Base-by-base conservation (phyloP, 2,113 vertebrate genomes). In the Plestiodon gilberti region DNA sequence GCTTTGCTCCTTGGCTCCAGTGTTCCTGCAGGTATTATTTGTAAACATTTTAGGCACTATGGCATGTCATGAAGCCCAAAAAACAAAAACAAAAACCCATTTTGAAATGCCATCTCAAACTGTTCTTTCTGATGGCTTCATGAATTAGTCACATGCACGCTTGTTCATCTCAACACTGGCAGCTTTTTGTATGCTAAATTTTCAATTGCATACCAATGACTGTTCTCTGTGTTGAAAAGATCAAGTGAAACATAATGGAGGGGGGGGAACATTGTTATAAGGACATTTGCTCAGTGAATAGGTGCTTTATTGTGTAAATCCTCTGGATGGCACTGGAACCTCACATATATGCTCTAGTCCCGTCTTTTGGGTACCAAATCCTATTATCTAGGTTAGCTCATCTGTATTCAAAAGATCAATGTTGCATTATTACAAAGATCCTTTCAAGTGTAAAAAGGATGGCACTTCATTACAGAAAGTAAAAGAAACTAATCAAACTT, bases 401-500 rank as follows among this genome's bases (percentile, higher is more conserved):
- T 97, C 96, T 97, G 97, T 97, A 98, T 97, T 97, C 97, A 96
- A 96, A 96, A 97, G 97, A 97, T 97, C 97, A 97, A 95, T 97
- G 96, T 96, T 97, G 96, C 96, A 96, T 98, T 97, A 97, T 98
- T 97, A 97, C 97, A 96, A 97, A 97, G 96, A 97, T 97, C 95
- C 96, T 97, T 98, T 97, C 97, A 97, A 97, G 96, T 97, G 97
- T 97, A 97, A 97, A 97, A 97, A 97, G 97, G 96, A 97, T 97
- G 96, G 96, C 96, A 97, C 96, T 97, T 97, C 96, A 97, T 98
- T 97, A 97, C 96, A 96, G 96, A 97, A 97, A 97, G 97, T 97
- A 97, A 97, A 97, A 97, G 97, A 97, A 97, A 97, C 96, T 97
- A 97, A 97, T 97, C 96, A 97, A 97, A 97, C 97, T 97, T 97